Base-by-base conservation (phyloP, 2,797 vertebrate species). In the Loris lydekkerianus region DNA sequence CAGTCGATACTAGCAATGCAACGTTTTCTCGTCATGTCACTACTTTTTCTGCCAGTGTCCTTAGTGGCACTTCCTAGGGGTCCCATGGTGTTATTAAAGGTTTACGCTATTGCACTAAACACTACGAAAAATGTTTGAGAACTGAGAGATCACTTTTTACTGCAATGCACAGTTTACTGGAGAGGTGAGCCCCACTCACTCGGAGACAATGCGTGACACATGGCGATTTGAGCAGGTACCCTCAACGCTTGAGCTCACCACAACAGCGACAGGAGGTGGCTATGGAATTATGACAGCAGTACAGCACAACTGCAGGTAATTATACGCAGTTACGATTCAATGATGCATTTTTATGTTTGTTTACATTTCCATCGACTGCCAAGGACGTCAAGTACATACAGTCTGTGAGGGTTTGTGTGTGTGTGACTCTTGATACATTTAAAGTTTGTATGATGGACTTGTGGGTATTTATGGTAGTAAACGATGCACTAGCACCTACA, bases 211-310 rank as follows among this genome's bases (percentile, higher is more conserved):
- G 1, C 58, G n/a, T 2, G 23, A 9, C 77, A 58, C 49, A 58
- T 0, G 11, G 0, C 46, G 1, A 53, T 53, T 77, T 23, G 13
- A 56, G 75, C 10, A 0, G 3, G 56, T 17, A 15, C 53, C 15
- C 53, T 4, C 2, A 34, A 25, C 13, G 34, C 13, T n/a, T 5
- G 21, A 80, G n/a, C 21, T 80, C 77, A 9, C 49, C 13, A 7
- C 53, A 37, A 9, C 43, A 58, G 13, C 53, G 25, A 78, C 13
- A 0, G 21, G 53, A 34, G 21, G 77, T 25, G 11, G 77, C 53
- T 56, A 5, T 1, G 13, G 37, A 37, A 37, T 80, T 37, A 58
- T 14, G 31, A 5, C 17, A 49, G 43, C 49, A 20, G 25, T 58
- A 37, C 53, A 80, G 20, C 34, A 25, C 3, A 1, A 37, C 7